Evolutionary conservation across 2,888 invertebrate genomes (phyloP), one percentile per base, ranked within the genome.

Genomic region (Erebia aethiops): DNA sequence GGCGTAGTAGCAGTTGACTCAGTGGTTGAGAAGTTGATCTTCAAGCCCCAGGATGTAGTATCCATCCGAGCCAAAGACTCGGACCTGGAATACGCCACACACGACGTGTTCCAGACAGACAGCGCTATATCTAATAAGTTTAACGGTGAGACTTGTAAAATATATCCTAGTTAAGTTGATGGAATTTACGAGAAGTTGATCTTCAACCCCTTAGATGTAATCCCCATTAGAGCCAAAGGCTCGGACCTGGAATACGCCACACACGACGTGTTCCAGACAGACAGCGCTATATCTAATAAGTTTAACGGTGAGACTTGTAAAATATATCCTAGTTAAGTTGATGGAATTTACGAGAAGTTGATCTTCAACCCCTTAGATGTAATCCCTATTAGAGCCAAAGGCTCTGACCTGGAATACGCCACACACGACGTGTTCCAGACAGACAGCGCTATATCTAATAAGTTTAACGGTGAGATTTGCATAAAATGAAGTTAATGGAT

Each of bases 211-310:
- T n/a, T n/a, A n/a, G n/a, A 98, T 90, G 96, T 98, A 84, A 96
- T 98, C 75, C 96, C 95, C 83, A 96, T 98, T 87, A 95, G 95
- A 76, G 97, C 97, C 61, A 95, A 95, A 87, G 97, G 98, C 90
- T 96, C 98, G 43, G 98, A 98, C 90, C 93, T 98, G 79, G 97
- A 98, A 80, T 98, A 96, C 92, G 98, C 98, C 74, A 97, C 96
- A 51, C 96, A 96, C 86, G 98, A 98, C 92, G 95, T 96, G 67
- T 98, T 98, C 87, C 96, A 97, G 89, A 98, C 98, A 13, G 98
- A 98, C 85, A 95, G 96, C 75, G 97, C 97, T 76, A 98, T 99
- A 82, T 97, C 91, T 71, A 87, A 88, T 86, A 97, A 97, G 88
- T 97, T 96, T 87, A 98, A 98, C 91, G 97, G 97, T 94, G 78